phyloP scores from a whole-genome alignment of 1,140 invertebrate species.

The Pantala flavescens region DNA sequence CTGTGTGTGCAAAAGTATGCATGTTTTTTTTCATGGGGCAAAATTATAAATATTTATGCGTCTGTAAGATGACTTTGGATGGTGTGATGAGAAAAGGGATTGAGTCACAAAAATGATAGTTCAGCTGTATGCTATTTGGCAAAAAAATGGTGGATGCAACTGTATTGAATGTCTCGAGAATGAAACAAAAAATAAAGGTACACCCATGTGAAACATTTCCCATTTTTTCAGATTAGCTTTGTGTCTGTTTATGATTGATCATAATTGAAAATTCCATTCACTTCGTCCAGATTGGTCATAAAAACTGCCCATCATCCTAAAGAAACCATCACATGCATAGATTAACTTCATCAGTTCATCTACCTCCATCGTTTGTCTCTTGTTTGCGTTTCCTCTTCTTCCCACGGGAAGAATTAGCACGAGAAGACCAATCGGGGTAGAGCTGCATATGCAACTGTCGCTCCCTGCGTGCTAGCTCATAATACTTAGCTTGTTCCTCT shows the following conservation, averaged over 20 bases:
- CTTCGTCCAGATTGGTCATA: not conserved
- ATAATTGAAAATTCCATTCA: no score
- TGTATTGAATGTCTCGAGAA: constrained; percentile 26
- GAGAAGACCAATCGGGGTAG: constrained; percentile 98
- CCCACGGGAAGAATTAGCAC: constrained; percentile 92
- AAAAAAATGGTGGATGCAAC: not conserved
- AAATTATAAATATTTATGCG: constrained; percentile 16
- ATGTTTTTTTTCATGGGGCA: constrained; percentile 16
- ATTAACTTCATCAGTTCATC: constrained; percentile 10
- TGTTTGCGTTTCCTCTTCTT: constrained; percentile 99
- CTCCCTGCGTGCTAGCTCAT: constrained; percentile 96
- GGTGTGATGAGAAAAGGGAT: not conserved
- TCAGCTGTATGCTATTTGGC: not conserved
- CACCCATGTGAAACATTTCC: constrained; percentile 22
- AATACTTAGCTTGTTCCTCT: constrained; percentile 99
- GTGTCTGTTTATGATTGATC: no score
- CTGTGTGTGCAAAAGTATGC: constrained; percentile 8
- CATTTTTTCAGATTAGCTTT: not conserved
- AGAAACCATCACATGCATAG: constrained; percentile 9
- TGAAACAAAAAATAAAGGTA: constrained; percentile 27
- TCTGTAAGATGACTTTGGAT: constrained; percentile 10
- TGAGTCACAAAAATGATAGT: not conserved
- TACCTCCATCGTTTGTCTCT: constrained; percentile 80
- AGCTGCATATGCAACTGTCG: constrained; percentile 97
- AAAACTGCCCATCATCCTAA: constrained; percentile 1